Evolutionary conservation across 2,113 vertebrate genomes (phyloP).

Genomic region (Cynocephalus volans): DNA sequence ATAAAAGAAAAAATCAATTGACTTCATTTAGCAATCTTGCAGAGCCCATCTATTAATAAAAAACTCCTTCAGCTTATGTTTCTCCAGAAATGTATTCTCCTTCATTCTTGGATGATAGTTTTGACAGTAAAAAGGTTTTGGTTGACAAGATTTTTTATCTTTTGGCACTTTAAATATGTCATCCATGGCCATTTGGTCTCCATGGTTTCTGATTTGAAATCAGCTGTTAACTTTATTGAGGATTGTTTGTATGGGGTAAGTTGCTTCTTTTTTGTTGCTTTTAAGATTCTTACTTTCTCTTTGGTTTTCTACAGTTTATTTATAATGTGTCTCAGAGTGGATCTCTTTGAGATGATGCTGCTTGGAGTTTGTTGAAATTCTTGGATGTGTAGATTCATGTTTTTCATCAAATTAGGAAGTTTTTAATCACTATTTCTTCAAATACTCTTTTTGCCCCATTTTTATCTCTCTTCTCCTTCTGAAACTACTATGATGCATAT

Average conservation of each 20-base stretch:
- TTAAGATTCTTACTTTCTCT: neutral
- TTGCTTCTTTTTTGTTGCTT: neutral
- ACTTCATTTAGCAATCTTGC: neutral
- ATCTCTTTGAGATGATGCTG: neutral
- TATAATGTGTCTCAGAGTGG: neutral
- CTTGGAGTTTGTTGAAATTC: neutral
- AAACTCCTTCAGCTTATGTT: neutral
- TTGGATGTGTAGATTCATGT: neutral
- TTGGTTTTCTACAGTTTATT: neutral
- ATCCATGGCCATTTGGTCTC: neutral
- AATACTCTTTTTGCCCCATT: neutral
- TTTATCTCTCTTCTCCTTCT: neutral
- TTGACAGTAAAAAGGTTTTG: slow-evolving; percentile 4
- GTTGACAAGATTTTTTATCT: neutral
- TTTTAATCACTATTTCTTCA: neutral
- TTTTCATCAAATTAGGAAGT: neutral
- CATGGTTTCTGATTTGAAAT: neutral
- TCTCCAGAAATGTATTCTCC: neutral
- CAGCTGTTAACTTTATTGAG: neutral
- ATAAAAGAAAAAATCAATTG: neutral
- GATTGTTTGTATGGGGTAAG: neutral
- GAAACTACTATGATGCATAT: neutral
- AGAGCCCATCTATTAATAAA: neutral
- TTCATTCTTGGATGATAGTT: neutral
- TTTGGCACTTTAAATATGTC: neutral